Evolutionary conservation across 1,140 invertebrate genomes (phyloP).

Genomic region (Calliopsis andreniformis): DNA sequence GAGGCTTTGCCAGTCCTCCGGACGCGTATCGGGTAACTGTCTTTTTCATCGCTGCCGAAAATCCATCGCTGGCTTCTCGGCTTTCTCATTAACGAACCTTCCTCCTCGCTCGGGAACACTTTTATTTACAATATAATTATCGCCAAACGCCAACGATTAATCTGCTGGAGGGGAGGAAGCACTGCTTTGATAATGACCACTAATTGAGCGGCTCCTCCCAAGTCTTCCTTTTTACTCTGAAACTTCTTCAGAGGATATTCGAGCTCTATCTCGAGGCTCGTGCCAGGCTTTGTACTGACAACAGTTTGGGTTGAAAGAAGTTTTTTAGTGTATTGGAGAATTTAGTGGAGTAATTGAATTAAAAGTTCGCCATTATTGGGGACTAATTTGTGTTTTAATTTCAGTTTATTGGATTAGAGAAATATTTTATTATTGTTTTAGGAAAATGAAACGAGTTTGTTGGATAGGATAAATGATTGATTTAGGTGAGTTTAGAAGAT

Average conservation of each 20-base stretch:
- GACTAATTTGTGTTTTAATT: too few species aligned
- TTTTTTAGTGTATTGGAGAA: too few species aligned
- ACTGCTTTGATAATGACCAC: constrained; percentile 65
- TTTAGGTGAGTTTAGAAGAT: too few species aligned
- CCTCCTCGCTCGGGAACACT: constrained; percentile 27
- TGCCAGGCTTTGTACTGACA: not conserved
- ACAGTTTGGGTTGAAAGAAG: too few species aligned
- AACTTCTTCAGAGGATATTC: constrained; percentile 60
- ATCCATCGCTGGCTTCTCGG: constrained; percentile 24
- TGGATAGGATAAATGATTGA: too few species aligned
- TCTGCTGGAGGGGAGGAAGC: constrained; percentile 50
- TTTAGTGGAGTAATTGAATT: too few species aligned
- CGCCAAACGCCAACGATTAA: constrained; percentile 58
- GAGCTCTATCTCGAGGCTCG: constrained; percentile 28
- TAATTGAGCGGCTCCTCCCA: constrained; percentile 65
- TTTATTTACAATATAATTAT: constrained; percentile 63
- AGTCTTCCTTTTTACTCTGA: constrained; percentile 60
- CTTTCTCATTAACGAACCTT: constrained; percentile 61
- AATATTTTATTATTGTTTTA: too few species aligned
- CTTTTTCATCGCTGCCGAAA: constrained; percentile 51
- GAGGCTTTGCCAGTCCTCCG: constrained; percentile 1
- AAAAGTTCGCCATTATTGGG: too few species aligned
- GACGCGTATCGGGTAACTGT: constrained; percentile 17
- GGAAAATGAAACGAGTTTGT: too few species aligned
- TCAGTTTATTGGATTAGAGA: too few species aligned